Conservation (phyloP, 2,797 vertebrate genomes). For the Lithobates pipiens region DNA sequence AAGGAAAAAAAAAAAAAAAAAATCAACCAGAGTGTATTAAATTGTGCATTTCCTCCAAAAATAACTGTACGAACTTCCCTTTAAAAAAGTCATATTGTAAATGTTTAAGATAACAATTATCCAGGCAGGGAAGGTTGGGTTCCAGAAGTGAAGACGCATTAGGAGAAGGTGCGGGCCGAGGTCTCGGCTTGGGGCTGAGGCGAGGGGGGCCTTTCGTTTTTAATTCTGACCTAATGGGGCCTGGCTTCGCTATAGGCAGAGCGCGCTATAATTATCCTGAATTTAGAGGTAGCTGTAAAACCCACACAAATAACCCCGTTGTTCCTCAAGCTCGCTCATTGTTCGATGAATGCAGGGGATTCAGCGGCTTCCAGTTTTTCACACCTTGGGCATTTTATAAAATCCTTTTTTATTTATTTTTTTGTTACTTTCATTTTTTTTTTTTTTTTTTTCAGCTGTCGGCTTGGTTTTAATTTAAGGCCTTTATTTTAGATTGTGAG, state of each 20-base stretch:
- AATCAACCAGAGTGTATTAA: constrained; percentile 8
- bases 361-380: constrained; percentile 45
- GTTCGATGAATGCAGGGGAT: constrained; percentile 51
- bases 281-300: constrained; percentile 55
- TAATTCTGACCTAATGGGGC: constrained; percentile 54
- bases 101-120: constrained; percentile 52
- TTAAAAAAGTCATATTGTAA: constrained; percentile 36
- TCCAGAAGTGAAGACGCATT: constrained; percentile 43
- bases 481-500: constrained; percentile 45
- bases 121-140: constrained; percentile 47
- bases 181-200: constrained; percentile 27
- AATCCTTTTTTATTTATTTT: constrained; percentile 12
- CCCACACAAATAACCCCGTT: constrained; percentile 62
- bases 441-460: constrained; percentile 7
- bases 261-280: constrained; percentile 56
- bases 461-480: constrained; percentile 21
- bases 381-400: constrained; percentile 49
- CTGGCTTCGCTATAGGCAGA: constrained; percentile 22
- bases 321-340: constrained; percentile 49
- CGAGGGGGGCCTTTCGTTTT: constrained; percentile 32
- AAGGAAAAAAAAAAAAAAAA: too few species aligned
- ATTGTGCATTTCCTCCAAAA: constrained; percentile 37
- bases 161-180: constrained; percentile 25
- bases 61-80: constrained; percentile 43
- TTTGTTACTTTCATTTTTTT: not conserved